Base-by-base conservation (phyloP, 2,113 vertebrate genomes). In the Pardalotus punctatus region DNA sequence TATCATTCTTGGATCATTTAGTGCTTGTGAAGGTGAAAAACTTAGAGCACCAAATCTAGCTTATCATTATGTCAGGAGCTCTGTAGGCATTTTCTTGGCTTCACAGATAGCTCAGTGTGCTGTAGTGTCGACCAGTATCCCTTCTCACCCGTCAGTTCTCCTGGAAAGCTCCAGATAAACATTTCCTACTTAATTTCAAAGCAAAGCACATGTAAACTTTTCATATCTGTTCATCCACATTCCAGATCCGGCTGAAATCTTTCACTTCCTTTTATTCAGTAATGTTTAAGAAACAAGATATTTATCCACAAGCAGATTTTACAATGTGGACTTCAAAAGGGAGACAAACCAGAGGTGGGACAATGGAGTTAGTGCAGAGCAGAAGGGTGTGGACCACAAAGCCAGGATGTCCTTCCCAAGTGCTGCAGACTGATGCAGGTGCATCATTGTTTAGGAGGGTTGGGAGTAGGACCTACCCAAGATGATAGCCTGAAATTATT, bases 181-280 rank as follows among this genome's bases (percentile, higher is more conserved):
- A 83, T 66, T 77, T 91, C 79, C 67, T 77, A 33, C 27, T 73
- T 43, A n/a, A 91, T 95, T 94, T 95, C 91, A 96, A 94, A 94
- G 58, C 50, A 70, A 66, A 93, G 51, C 60, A 40, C 43, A 14
- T 47, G 42, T 93, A 86, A 95, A 92, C 67, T 58, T 77, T 48
- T 54, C 53, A 2, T 88, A 78, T 92, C 88, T 81, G 11, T 83
- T 88, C 35, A 73, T 93, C 50, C 47, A 29, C 56, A 12, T 93
- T 81, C 57, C 64, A 57, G 51, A 74, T 74, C 67, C 0, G 2
- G 43, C 76, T 87, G 86, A 81, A 81, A 90, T 94, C 36, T 81
- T 92, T 78, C 64, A 31, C 81, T 94, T 94, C 79, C 78, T 91
- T 94, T 93, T 91, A 93, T 90, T 94, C 94, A 95, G 61, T 67